Conservation (phyloP, 2,888 invertebrate genomes). For the Neelides folsomi region DNA sequence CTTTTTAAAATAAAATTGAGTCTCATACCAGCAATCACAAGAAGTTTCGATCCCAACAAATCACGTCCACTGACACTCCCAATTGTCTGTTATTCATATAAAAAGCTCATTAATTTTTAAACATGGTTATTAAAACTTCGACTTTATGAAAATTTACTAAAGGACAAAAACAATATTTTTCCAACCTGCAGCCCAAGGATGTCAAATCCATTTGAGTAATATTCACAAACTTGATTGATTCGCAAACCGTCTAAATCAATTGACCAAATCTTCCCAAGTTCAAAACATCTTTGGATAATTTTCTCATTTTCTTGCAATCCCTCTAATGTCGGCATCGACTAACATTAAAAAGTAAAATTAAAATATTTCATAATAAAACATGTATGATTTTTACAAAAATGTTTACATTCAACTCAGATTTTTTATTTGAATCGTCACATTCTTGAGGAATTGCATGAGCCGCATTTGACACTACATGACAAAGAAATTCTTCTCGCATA, state of each 20-base stretch:
- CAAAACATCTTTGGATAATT: slow-evolving; percentile 61
- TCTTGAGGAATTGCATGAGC: slow-evolving; percentile 51
- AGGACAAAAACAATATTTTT: slow-evolving; percentile 1
- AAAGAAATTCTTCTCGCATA: slow-evolving; percentile 57
- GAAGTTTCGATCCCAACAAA: slow-evolving; percentile 53
- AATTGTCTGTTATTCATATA: slow-evolving; percentile 42
- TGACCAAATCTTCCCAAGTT: slow-evolving; percentile 62
- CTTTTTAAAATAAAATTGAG: slow-evolving; percentile 53
- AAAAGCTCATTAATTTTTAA: background rate
- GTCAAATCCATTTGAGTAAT: slow-evolving; percentile 49
- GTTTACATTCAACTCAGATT: background rate
- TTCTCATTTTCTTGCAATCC: slow-evolving; percentile 41
- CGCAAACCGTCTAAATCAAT: slow-evolving; percentile 58
- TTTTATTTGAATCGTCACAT: background rate
- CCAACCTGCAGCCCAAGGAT: slow-evolving; percentile 48
- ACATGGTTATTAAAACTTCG: background rate
- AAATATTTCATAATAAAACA: no score
- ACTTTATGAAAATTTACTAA: background rate
- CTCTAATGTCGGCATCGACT: slow-evolving; percentile 21
- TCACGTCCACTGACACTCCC: slow-evolving; percentile 54
- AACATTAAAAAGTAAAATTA: slow-evolving; percentile 7
- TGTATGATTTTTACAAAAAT: background rate
- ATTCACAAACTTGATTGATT: slow-evolving; percentile 59
- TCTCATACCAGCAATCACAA: slow-evolving; percentile 69
- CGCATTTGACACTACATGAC: slow-evolving; percentile 56